These are phyloP conservation scores for Neomorphus geoffroyi DNA, from an alignment of 2,797 vertebrate genomes.

Conservation along the genomic window DNA sequence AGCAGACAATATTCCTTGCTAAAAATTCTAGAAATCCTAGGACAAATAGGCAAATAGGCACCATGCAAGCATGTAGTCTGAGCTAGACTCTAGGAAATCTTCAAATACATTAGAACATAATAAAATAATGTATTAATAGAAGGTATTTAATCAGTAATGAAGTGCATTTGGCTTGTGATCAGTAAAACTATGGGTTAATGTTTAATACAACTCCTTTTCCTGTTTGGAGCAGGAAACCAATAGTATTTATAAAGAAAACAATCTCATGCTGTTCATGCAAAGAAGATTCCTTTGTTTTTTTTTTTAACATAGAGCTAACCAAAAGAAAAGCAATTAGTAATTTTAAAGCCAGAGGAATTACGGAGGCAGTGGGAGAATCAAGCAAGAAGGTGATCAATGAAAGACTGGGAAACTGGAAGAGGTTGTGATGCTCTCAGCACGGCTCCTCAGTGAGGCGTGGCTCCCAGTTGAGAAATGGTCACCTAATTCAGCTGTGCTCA, in stretches of 20 bases:
- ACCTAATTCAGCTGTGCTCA: background rate
- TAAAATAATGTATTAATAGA: background rate
- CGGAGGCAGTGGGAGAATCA: background rate
- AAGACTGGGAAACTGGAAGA: background rate
- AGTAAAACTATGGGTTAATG: background rate
- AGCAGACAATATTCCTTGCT: background rate
- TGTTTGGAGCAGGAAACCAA: background rate
- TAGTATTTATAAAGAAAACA: background rate
- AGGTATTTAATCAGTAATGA: background rate
- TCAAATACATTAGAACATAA: background rate
- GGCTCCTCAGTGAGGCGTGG: background rate
- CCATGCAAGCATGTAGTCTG: background rate
- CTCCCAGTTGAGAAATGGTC: background rate
- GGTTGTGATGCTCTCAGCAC: background rate
- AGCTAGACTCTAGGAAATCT: background rate
- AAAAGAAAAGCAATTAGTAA: background rate
- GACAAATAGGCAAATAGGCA: background rate
- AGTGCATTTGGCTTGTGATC: background rate
- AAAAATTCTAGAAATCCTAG: background rate
- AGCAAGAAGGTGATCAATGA: background rate
- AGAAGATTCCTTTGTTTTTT: background rate
- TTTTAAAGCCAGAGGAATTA: background rate
- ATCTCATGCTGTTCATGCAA: background rate
- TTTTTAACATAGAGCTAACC: constrained; percentile 3
- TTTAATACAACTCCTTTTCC: background rate